Percentiles rank a stretch among this genome's conserved stretches.
Conservation (phyloP, 2,113 vertebrate species). For the Ranitomeya imitator region DNA sequence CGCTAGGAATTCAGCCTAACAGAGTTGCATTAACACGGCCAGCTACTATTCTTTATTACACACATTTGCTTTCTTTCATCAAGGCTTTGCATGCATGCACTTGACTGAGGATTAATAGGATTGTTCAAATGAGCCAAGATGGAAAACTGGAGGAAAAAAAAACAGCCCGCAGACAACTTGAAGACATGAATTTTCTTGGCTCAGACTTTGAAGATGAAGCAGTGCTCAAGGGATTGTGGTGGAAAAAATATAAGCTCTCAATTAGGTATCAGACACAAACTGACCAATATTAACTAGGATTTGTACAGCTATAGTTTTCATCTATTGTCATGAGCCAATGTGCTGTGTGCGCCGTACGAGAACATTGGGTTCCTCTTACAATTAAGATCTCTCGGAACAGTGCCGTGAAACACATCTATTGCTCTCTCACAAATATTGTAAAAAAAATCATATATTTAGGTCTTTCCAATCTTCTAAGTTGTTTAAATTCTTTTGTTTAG, state of each 20-base stretch:
- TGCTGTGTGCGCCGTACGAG: not conserved
- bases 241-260: constrained; percentile 65
- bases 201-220: constrained; percentile 73
- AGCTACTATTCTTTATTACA: constrained; percentile 58
- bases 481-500: too few species aligned
- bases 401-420: not conserved
- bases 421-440: not conserved
- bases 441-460: too few species aligned
- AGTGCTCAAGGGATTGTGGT: constrained; percentile 67
- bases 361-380: not conserved
- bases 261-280: constrained; percentile 68
- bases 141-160: constrained; percentile 61
- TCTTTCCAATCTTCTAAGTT: too few species aligned
- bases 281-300: constrained; percentile 69
- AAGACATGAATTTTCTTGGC: constrained; percentile 72
- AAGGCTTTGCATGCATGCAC: constrained; percentile 67
- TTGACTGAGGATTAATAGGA: constrained; percentile 71
- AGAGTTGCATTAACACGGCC: constrained; percentile 50
- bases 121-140: constrained; percentile 68
- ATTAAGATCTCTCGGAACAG: not conserved
- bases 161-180: constrained; percentile 72
- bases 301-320: constrained; percentile 60
- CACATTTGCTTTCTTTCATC: constrained; percentile 64
- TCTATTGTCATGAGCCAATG: constrained; percentile 29
- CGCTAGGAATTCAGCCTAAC: constrained; percentile 13